These are phyloP conservation scores for Muntiacus reevesi DNA, from an alignment of 2,113 vertebrate genomes.

Conservation along the genomic window DNA sequence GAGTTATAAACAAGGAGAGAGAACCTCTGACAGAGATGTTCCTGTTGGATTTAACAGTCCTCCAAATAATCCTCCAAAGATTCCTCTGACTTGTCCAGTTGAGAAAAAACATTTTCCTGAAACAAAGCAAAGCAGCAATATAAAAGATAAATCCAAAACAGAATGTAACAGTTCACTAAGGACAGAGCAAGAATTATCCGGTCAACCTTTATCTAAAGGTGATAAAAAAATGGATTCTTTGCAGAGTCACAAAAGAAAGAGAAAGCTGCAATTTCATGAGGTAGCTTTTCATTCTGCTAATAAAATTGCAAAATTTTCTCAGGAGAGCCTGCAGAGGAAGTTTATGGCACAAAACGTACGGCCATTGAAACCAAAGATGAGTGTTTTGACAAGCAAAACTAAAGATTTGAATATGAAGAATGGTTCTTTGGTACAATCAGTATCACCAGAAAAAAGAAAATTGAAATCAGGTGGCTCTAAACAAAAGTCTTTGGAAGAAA, in stretches of 20 bases:
- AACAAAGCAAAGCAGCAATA: not conserved
- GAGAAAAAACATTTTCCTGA: not conserved
- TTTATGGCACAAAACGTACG: not conserved
- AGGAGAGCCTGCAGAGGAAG: not conserved
- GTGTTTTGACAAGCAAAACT: not conserved
- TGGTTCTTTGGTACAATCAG: not conserved
- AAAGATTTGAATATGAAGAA: constrained; percentile 19
- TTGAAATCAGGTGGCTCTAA: not conserved
- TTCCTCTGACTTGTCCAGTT: not conserved
- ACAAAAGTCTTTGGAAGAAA: constrained; percentile 23
- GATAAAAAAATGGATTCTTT: constrained; percentile 38
- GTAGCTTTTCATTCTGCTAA: not conserved
- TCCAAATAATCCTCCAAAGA: not conserved
- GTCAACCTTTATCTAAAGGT: not conserved
- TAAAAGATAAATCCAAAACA: not conserved
- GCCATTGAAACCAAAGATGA: not conserved
- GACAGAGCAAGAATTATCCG: not conserved
- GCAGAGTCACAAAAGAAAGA: not conserved
- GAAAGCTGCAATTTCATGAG: not conserved
- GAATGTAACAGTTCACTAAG: not conserved
- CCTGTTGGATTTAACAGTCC: not conserved
- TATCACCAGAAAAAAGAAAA: not conserved
- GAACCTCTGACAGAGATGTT: not conserved
- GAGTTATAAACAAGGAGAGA: not conserved
- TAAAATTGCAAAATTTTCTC: not conserved